Percentiles rank a stretch among this genome's conserved stretches.
These are phyloP conservation scores for Deilephila porcellus DNA, from an alignment of 2,888 invertebrate species.

Conservation along the genomic window DNA sequence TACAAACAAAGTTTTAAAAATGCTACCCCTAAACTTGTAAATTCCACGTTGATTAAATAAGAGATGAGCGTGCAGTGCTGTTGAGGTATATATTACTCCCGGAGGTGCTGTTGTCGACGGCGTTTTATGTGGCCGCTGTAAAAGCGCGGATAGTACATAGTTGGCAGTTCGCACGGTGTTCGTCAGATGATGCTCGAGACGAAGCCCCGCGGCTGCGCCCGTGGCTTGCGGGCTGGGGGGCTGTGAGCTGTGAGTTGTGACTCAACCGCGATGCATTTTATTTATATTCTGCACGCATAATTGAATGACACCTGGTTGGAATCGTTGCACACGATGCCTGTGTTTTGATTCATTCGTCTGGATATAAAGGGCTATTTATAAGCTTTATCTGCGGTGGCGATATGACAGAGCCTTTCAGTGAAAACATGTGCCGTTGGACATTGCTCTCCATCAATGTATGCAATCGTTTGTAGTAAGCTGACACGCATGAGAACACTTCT, in stretches of 20 bases:
- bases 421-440: slow-evolving; percentile 15
- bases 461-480: background rate
- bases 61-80: background rate
- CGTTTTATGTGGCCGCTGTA: background rate
- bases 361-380: slow-evolving; percentile 22
- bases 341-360: slow-evolving; percentile 41
- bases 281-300: slow-evolving; percentile 59
- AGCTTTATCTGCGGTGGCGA: slow-evolving; percentile 19
- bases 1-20: no score
- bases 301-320: slow-evolving; percentile 52
- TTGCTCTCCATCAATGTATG: background rate
- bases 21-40: background rate
- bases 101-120: background rate
- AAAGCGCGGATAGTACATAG: background rate
- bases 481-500: background rate
- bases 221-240: background rate
- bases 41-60: background rate
- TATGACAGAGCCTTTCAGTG: slow-evolving; percentile 21
- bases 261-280: slow-evolving; percentile 51
- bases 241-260: slow-evolving; percentile 36
- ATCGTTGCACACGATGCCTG: slow-evolving; percentile 45
- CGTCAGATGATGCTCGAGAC: background rate
- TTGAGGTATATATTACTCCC: background rate
- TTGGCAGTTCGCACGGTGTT: background rate
- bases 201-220: background rate